Conservation (phyloP, 2,797 vertebrate species). For the Acipenser oxyrinchus region DNA sequence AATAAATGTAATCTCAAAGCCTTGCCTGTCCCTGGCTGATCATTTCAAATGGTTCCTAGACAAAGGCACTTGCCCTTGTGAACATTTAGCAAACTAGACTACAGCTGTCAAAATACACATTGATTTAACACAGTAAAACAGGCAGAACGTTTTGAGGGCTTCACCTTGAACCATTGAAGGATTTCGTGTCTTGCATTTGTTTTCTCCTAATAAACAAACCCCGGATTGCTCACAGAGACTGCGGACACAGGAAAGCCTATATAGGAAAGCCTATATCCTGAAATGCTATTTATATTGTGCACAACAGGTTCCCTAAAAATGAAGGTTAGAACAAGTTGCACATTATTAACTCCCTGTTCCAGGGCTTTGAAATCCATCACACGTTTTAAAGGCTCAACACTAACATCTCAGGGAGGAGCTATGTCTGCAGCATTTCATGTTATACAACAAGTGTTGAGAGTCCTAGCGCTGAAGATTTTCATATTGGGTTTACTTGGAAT, state of each 20-base stretch:
- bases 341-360: conserved; percentile 48
- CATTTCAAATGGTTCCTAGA: conserved; percentile 9
- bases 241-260: conserved; percentile 17
- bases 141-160: conserved; percentile 43
- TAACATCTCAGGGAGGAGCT: too few species aligned
- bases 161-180: conserved; percentile 45
- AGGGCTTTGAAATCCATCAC: conserved; percentile 39
- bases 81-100: conserved; percentile 16
- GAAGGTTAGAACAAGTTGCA: conserved; percentile 36
- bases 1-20: conserved; percentile 12
- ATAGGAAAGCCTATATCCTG: conserved; percentile 28
- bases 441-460: too few species aligned
- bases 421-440: too few species aligned
- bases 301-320: conserved; percentile 33
- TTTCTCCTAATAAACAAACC: conserved; percentile 47
- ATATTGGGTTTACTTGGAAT: too few species aligned
- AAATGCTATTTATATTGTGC: conserved; percentile 38
- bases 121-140: conserved; percentile 52
- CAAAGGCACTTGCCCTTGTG: conserved; percentile 11
- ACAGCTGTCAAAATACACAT: conserved; percentile 31
- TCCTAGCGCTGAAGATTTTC: too few species aligned
- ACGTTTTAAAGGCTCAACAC: too few species aligned
- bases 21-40: conserved; percentile 2
- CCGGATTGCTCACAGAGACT: conserved; percentile 32
- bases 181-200: conserved; percentile 36